Evolutionary conservation across 2,888 invertebrate genomes (phyloP).

Genomic region (Lepidochrysops patricia): DNA sequence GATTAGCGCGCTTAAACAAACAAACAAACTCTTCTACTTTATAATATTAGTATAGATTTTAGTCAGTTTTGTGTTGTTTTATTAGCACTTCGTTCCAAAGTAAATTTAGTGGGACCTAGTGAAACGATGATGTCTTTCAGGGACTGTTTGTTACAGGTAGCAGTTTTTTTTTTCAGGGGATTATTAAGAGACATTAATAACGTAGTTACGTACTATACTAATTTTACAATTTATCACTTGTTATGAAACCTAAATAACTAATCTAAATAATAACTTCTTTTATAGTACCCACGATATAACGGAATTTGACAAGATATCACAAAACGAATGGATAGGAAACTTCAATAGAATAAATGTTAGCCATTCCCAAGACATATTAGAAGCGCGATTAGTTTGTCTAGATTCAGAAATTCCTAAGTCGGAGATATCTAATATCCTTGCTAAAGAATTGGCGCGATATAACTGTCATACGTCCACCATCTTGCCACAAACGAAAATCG

Average conservation of each 20-base stretch:
- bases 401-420: slow-evolving; percentile 39
- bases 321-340: not conserved
- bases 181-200: too few species aligned
- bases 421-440: slow-evolving; percentile 53
- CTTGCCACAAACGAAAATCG: slow-evolving; percentile 62
- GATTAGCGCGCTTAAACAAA: too few species aligned
- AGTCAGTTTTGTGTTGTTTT: too few species aligned
- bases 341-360: not conserved
- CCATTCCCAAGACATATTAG: not conserved
- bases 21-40: too few species aligned
- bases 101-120: too few species aligned
- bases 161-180: too few species aligned
- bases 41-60: too few species aligned
- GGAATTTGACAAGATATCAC: not conserved
- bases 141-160: too few species aligned
- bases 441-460: slow-evolving; percentile 69
- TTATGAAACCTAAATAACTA: not conserved
- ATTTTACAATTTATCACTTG: not conserved
- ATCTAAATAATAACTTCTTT: not conserved
- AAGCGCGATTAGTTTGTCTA: slow-evolving; percentile 53
- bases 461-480: slow-evolving; percentile 53
- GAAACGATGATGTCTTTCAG: too few species aligned
- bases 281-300: not conserved
- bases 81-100: too few species aligned
- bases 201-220: too few species aligned